Base-by-base conservation (phyloP, 2,888 invertebrate species). In the Aspidiotus destructor region DNA sequence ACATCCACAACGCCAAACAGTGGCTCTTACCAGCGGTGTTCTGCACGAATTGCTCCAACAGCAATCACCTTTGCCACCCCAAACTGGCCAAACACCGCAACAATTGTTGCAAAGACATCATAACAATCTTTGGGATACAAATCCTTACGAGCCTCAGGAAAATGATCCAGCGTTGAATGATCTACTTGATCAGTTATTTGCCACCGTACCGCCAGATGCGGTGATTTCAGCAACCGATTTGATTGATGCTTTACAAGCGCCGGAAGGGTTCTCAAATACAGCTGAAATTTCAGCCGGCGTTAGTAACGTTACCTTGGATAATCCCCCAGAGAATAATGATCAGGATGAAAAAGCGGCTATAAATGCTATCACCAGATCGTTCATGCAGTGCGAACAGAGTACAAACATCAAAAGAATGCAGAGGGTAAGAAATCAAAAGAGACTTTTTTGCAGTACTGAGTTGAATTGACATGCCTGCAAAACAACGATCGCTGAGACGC, bases 281-380 rank as follows among this genome's bases (percentile, higher is more conserved):
- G 40, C 62, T 16, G 58, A 64, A 41, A 17, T 52, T n/a, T 58
- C 67, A 8, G 52, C 48, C 28, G 58, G 57, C 40, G 42, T 58
- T 15, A 67, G 58, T 70, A 61, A 61, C 53, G 62, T 62, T 67
- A 57, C 60, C 64, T 54, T 61, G 28, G 55, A 61, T 40, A 53
- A 54, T 68, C 16, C 53, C 28, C 41, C 52, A 17, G 60, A 61
- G 54, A 68, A 58, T 52, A 54, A 80, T 68, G 78, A 84, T 74
- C 85, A 84, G 75, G 89, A 89, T 76, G 87, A 87, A 76, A 85
- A 86, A 78, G 89, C 89, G 71, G 89, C 89, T 71, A 95, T 95
- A 72, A 89, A 87, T 76, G 91, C 88, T 60, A 96, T 96, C 75
- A 89, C 92, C 75, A 88, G 90, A 77, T 89, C 89, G 74, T 81